Conservation (phyloP, 2,113 vertebrate species). For the Prolemur simus region DNA sequence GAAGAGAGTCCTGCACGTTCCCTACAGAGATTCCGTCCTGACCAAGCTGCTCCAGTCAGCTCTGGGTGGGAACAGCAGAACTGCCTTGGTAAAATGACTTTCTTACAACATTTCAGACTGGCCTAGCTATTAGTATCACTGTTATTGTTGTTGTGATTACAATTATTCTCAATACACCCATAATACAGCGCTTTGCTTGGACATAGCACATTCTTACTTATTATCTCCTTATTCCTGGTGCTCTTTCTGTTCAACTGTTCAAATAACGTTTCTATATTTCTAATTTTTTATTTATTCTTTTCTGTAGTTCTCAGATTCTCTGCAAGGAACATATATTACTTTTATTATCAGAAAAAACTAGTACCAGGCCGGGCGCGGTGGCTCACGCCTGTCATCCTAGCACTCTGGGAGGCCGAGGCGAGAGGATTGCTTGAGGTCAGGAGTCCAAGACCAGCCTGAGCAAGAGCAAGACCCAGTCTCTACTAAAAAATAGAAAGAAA, state of each 20-base stretch:
- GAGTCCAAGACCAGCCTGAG: too few species aligned
- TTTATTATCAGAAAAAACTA: neutral
- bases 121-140: too few species aligned
- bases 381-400: too few species aligned
- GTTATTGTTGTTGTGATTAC: neutral
- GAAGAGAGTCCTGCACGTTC: constrained; percentile 88
- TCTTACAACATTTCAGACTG: neutral
- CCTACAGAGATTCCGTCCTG: constrained; percentile 91
- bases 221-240: neutral
- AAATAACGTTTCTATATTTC: neutral
- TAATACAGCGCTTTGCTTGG: rapidly evolving
- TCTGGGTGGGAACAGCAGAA: constrained; percentile 92
- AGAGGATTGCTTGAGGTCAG: too few species aligned
- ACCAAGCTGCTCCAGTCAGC: constrained; percentile 93
- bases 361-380: too few species aligned
- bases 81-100: constrained; percentile 87
- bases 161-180: neutral
- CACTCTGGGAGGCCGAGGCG: too few species aligned
- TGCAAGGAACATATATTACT: neutral
- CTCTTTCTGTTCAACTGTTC: rapidly evolving
- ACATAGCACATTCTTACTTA: rapidly evolving
- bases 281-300: neutral
- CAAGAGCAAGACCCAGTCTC: too few species aligned
- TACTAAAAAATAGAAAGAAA: too few species aligned
- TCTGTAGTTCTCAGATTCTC: neutral